Evolutionary conservation across 2,797 vertebrate genomes (phyloP).

Genomic region (Lacerta agilis): DNA sequence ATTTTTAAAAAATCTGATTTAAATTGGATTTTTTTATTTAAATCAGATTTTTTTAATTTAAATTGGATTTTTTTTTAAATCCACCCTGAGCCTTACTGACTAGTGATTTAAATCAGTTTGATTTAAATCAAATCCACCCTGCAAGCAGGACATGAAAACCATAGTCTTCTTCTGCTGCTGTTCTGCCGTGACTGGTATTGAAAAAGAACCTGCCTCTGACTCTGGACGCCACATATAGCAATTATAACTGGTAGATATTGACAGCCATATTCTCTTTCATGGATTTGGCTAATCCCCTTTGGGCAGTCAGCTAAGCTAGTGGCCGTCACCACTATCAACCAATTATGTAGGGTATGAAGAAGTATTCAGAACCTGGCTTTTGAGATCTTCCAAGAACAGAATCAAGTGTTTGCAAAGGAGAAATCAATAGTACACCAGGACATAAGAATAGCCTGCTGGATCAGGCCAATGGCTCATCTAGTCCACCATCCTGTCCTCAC

Average conservation of each 20-base stretch:
- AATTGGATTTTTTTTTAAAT: no score
- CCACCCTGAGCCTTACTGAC: no score
- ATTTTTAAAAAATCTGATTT: no score
- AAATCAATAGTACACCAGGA: not conserved
- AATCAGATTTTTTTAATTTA: no score
- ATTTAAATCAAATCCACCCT: no score
- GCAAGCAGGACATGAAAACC: not conserved
- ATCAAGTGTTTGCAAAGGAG: not conserved
- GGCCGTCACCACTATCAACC: no score
- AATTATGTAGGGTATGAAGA: not conserved
- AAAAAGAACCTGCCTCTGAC: not conserved
- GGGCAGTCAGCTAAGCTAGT: not conserved
- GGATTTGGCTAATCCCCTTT: not conserved
- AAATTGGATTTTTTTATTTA: no score
- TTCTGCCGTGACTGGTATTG: not conserved
- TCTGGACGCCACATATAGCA: not conserved
- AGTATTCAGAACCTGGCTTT: not conserved
- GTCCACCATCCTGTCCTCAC: no score
- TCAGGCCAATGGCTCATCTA: no score
- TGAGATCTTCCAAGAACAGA: not conserved
- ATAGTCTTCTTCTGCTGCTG: not conserved
- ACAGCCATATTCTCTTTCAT: no score
- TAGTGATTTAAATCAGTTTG: no score
- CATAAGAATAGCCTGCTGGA: no score
- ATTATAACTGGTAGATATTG: not conserved